A percentile compares a stretch with the other conserved stretches of the same genome.
phyloP scores from a whole-genome alignment of 2,888 invertebrate species.

The Phorcus lineatus region DNA sequence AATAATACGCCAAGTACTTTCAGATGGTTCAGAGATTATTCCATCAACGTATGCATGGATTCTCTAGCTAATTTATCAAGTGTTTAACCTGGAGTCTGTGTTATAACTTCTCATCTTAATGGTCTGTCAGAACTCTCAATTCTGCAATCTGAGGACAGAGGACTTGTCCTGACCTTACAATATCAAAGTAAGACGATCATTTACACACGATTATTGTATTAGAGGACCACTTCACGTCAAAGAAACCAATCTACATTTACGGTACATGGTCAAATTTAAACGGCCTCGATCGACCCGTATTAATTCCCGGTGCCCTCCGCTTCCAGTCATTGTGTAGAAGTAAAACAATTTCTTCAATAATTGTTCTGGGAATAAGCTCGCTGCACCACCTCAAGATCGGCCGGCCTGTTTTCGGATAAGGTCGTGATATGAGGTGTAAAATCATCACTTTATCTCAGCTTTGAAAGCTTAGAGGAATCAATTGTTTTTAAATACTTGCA shows the following conservation, averaged over 20 bases:
- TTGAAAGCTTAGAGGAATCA: background rate
- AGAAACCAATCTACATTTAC: slow-evolving; percentile 6
- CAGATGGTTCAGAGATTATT: too few species aligned
- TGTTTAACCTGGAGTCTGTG: too few species aligned
- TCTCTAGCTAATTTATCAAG: too few species aligned
- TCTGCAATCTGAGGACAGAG: background rate
- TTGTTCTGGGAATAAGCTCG: background rate
- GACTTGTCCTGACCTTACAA: background rate
- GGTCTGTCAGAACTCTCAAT: background rate
- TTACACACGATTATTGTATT: background rate
- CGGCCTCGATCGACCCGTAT: background rate
- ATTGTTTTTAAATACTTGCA: background rate
- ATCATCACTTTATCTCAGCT: slow-evolving; percentile 4
- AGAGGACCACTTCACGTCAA: background rate
- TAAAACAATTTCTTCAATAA: background rate
- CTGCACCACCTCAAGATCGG: background rate
- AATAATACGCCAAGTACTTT: too few species aligned
- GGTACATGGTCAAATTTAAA: slow-evolving; percentile 4
- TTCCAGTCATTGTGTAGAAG: background rate
- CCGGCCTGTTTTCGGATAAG: background rate
- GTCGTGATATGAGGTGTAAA: background rate
- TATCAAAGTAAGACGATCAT: background rate
- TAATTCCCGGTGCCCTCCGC: background rate
- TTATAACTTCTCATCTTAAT: background rate
- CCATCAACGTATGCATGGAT: too few species aligned